Base-by-base conservation (phyloP, 1,140 invertebrate genomes). In the Liolophura sinensis region DNA sequence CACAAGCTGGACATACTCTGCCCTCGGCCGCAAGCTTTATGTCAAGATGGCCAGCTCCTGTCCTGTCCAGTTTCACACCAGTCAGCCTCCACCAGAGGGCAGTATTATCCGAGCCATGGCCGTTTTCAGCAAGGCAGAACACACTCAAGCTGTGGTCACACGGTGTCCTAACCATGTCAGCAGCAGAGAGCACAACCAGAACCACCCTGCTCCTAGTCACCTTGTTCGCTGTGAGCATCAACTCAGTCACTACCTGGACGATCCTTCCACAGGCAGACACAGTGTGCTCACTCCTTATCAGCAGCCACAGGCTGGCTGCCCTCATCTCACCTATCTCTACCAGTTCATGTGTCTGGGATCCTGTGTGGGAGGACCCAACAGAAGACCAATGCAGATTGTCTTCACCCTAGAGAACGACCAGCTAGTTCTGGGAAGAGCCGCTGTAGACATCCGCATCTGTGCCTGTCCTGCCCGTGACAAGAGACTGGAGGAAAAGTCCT, bases 341-440 rank as follows among this genome's bases (percentile, higher is more conserved):
- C 82, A 87, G 60, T 93, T 93, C 77, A 87, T 88, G 52, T 93
- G 92, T 77, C 92, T 91, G 78, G 92, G 90, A 67, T 90, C 89
- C 20, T 93, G 92, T 73, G 79, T 86, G 0, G 87, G 88, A 5
- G 92, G 92, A 1, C 92, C 92, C 84, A 92, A 92, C 73, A 76
- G 91, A 1, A 85, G 91, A 22, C 85, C 88, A 0, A 89, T 92
- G 0, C 88, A 90, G 66, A 78, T 93, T 0, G 84, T 93, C 7
- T 92, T 93, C 73, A 92, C 91, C 0, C 79, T 94, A 5, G 92
- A 93, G 40, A 67, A 31, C n/a, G n/a, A n/a, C n/a, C n/a, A n/a
- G n/a, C n/a, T n/a, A n/a, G n/a, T n/a, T n/a, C n/a, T n/a, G n/a
- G n/a, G n/a, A n/a, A n/a, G n/a, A n/a, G n/a, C n/a, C n/a, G n/a